Evolutionary conservation across 2,797 vertebrate species (phyloP), one percentile per base, ranked within the genome.

Genomic region (Rousettus madagascariensis): DNA sequence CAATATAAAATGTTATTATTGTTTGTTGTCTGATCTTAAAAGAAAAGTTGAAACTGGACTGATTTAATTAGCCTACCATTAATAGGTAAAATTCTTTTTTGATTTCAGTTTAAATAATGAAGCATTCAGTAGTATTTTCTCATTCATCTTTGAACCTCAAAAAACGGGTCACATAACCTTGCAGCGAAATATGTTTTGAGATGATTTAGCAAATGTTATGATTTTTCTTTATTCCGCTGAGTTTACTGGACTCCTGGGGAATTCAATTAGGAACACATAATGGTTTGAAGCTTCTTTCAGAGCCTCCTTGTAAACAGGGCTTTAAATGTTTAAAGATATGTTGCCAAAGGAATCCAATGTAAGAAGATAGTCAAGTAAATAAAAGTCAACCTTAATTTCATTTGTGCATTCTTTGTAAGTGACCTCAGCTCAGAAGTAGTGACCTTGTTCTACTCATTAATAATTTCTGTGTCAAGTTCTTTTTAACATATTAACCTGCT

Each of bases 241-340:
- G 98, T 98, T 98, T 98, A 98, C 98, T 98, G 98, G 98, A 98
- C 98, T 98, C 98, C 98, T 98, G 98, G 98, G 98, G 98, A 98
- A 98, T 98, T 98, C 98, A 98, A 98, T 98, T 98, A 98, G 97
- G 97, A 97, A 96, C 97, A 96, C 97, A 98, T 98, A 98, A 98
- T 98, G 98, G 98, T 98, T 98, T 98, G 98, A 98, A 98, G 98
- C 97, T 98, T 98, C 98, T 98, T 98, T 98, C 98, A 98, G 98
- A 98, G 96, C 91, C 84, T 98, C 97, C 98, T 98, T 98, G 98
- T 98, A 98, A 98, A 98, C 98, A 98, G 98, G 97, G 95, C 96
- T 98, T 98, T 98, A 98, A 98, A 98, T 98, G 98, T 98, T 98
- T 98, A 98, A 98, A 98, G 98, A 98, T 97, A 98, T 68, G 68